These are phyloP conservation scores for Lasioglossum vierecki DNA, from an alignment of 2,888 invertebrate species.

Conservation along the genomic window DNA sequence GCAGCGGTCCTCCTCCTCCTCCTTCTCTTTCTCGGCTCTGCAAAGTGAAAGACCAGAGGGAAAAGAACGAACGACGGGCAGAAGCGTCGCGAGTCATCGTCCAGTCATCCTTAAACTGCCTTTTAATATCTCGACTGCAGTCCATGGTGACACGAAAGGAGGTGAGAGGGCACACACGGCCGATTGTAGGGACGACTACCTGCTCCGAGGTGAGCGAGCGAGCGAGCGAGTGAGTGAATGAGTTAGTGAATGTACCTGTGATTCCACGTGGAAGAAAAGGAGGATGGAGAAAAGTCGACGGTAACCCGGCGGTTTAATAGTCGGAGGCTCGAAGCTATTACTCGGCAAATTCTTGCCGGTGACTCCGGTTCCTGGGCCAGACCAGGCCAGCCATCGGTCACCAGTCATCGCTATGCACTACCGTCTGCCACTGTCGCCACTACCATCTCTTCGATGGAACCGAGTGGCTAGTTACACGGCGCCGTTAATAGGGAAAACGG, in stretches of 20 bases:
- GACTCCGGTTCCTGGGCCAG: conserved; percentile 54
- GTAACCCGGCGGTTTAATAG: conserved; percentile 72
- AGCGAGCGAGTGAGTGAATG: not conserved
- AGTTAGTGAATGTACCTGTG: not conserved
- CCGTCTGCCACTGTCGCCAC: conserved; percentile 67
- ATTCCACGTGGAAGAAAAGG: conserved; percentile 29
- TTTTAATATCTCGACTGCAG: conserved; percentile 80
- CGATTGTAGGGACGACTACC: conserved; percentile 76
- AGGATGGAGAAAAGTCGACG: conserved; percentile 55
- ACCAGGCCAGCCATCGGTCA: conserved; percentile 59
- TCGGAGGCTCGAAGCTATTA: conserved; percentile 79
- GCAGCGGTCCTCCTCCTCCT: conserved; percentile 44
- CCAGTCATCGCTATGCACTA: conserved; percentile 72
- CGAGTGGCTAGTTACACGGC: not conserved
- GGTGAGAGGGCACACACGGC: conserved; percentile 75
- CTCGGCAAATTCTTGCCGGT: conserved; percentile 82
- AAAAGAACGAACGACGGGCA: conserved; percentile 54
- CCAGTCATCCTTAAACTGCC: conserved; percentile 82
- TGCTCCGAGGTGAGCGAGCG: conserved; percentile 68
- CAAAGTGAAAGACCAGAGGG: conserved; percentile 37
- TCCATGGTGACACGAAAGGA: conserved; percentile 74
- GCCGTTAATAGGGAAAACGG: not conserved
- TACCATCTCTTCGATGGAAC: not conserved
- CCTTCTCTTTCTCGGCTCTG: conserved; percentile 4
- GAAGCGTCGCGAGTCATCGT: conserved; percentile 75